These are phyloP conservation scores for Apis dorsata DNA, from an alignment of 1,140 invertebrate genomes.

Conservation along the genomic window DNA sequence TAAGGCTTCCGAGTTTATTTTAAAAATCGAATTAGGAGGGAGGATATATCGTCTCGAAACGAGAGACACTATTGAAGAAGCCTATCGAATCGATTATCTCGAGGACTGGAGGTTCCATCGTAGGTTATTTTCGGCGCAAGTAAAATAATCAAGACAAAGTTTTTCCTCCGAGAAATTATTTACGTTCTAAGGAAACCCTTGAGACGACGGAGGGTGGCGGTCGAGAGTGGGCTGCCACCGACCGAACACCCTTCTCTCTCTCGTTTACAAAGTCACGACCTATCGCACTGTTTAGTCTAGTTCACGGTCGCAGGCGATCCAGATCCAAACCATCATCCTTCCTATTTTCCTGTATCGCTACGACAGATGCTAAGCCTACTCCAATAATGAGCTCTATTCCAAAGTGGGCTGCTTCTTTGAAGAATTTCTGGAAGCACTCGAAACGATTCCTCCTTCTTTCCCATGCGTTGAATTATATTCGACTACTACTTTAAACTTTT, in stretches of 20 bases:
- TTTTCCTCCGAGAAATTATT: conserved; percentile 46
- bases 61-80: no score
- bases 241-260: conserved; percentile 20
- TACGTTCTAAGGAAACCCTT: conserved; percentile 46
- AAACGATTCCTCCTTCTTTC: no score
- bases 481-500: no score
- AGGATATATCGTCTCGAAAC: no score
- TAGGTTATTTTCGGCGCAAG: no score
- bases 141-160: background rate
- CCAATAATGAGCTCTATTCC: conserved; percentile 14
- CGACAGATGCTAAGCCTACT: conserved; percentile 15
- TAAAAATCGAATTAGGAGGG: no score
- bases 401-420: background rate
- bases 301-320: conserved; percentile 22
- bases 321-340: conserved; percentile 8
- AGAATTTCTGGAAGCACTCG: conserved; percentile 33
- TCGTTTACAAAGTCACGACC: conserved; percentile 46
- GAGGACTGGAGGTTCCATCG: no score
- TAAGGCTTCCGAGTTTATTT: no score
- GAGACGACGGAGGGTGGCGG: conserved; percentile 44
- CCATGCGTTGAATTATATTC: no score
- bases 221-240: conserved; percentile 42
- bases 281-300: conserved; percentile 60
- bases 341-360: conserved; percentile 25
- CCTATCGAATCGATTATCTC: background rate